Percentiles rank a stretch among this genome's conserved stretches.
These are phyloP conservation scores for Lynx canadensis DNA, from an alignment of 2,113 vertebrate genomes.

Conservation along the genomic window DNA sequence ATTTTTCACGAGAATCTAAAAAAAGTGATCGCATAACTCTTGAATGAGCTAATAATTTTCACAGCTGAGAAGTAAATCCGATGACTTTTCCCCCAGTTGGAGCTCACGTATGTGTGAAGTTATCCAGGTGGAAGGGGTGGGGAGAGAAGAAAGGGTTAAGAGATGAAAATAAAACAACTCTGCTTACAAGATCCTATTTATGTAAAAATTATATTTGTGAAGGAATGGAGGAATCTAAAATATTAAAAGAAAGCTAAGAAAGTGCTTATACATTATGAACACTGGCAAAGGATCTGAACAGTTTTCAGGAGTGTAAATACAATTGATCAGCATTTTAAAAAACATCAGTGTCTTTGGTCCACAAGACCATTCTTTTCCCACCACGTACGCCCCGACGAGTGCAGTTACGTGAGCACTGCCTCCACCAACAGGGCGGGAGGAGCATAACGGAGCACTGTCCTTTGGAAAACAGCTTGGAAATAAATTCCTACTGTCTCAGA, in stretches of 20 bases:
- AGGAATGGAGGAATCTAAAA: constrained; percentile 10
- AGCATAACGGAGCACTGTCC: neutral
- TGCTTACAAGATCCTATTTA: neutral
- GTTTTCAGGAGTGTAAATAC: neutral
- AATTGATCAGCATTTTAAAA: neutral
- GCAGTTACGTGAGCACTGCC: neutral
- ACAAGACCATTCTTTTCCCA: neutral
- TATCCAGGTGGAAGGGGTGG: neutral
- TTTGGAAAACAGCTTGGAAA: neutral
- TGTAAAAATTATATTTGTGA: constrained; percentile 18
- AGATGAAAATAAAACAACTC: neutral
- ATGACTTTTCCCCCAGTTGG: neutral
- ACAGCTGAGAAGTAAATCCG: neutral
- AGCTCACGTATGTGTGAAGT: neutral
- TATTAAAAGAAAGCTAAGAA: constrained; percentile 33
- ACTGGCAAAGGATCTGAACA: neutral
- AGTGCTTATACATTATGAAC: neutral
- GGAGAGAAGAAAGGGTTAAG: neutral
- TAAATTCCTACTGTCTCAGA: neutral
- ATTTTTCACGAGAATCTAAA: neutral
- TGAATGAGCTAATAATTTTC: neutral
- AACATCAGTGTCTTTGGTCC: neutral
- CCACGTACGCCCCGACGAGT: neutral
- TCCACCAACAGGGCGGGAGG: rapidly evolving
- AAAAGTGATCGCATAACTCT: constrained; percentile 13